phyloP scores from a whole-genome alignment of 2,797 vertebrate genomes.

The Nothura maculosa region DNA sequence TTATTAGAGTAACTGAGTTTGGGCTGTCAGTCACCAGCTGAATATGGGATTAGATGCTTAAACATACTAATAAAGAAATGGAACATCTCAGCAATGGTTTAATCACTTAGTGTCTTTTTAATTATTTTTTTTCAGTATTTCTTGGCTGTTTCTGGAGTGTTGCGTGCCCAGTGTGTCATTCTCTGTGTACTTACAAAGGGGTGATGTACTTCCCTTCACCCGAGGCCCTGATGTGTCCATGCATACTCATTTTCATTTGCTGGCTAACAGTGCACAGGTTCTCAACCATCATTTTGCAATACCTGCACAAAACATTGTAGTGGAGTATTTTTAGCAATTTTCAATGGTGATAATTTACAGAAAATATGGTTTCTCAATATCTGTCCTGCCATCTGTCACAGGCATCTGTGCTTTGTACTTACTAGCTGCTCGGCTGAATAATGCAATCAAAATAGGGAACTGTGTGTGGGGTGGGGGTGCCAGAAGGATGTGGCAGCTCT shows the following conservation, averaged over 20 bases:
- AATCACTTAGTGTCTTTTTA: neutral
- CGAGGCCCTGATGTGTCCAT: neutral
- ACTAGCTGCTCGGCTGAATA: neutral
- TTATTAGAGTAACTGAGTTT: neutral
- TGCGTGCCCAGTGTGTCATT: neutral
- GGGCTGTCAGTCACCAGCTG: neutral
- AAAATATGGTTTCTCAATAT: neutral
- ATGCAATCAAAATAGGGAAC: neutral
- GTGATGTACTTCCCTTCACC: neutral
- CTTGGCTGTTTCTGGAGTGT: neutral
- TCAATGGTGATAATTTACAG: neutral
- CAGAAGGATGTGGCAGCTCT: neutral
- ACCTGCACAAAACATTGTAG: neutral
- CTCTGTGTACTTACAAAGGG: neutral
- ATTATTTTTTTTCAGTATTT: neutral
- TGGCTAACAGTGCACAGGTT: neutral
- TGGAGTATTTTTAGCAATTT: neutral
- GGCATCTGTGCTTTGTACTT: neutral
- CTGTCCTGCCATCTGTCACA: neutral
- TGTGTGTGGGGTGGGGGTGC: neutral
- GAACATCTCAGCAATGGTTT: neutral
- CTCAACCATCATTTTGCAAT: neutral
- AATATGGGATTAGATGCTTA: neutral
- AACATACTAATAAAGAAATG: neutral
- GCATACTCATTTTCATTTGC: neutral